phyloP scores from a whole-genome alignment of 1,140 invertebrate species.

The Orius insidiosus region DNA sequence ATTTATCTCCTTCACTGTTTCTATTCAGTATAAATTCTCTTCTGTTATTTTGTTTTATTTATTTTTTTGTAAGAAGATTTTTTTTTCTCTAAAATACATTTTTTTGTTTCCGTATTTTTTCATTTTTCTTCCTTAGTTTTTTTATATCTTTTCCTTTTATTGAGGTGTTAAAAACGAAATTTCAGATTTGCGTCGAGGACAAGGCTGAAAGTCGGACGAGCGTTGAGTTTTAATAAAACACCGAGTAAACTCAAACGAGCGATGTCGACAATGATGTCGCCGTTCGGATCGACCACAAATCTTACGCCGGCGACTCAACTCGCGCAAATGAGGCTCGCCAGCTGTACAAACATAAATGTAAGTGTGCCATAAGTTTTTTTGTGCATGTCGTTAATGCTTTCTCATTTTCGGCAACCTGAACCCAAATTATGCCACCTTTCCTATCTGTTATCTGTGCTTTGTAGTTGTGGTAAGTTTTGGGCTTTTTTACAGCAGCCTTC shows the following conservation, averaged over 20 bases:
- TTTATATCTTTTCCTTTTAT: conserved; percentile 17
- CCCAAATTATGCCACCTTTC: no score
- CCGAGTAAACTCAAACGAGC: conserved; percentile 83
- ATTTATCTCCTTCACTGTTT: conserved; percentile 1
- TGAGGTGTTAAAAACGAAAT: conserved; percentile 2
- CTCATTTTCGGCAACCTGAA: no score
- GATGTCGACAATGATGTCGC: conserved; percentile 87
- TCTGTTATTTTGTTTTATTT: not conserved
- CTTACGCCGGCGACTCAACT: conserved; percentile 54
- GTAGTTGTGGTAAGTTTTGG: no score
- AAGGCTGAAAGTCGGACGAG: conserved; percentile 76
- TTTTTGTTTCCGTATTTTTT: conserved; percentile 7
- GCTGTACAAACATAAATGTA: conserved; percentile 69
- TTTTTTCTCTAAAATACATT: conserved; percentile 2
- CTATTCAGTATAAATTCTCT: not conserved
- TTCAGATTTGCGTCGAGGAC: conserved; percentile 62
- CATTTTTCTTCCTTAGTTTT: conserved; percentile 2
- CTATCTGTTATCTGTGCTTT: no score
- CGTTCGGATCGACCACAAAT: conserved; percentile 62
- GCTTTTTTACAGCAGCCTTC: no score
- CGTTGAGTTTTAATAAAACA: conserved; percentile 87
- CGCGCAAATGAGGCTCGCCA: conserved; percentile 63
- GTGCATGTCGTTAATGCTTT: not conserved
- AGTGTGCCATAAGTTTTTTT: conserved; percentile 26
- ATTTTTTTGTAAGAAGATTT: conserved; percentile 10